Evolutionary conservation across 2,113 vertebrate species (phyloP).

Genomic region (Merops nubicus): DNA sequence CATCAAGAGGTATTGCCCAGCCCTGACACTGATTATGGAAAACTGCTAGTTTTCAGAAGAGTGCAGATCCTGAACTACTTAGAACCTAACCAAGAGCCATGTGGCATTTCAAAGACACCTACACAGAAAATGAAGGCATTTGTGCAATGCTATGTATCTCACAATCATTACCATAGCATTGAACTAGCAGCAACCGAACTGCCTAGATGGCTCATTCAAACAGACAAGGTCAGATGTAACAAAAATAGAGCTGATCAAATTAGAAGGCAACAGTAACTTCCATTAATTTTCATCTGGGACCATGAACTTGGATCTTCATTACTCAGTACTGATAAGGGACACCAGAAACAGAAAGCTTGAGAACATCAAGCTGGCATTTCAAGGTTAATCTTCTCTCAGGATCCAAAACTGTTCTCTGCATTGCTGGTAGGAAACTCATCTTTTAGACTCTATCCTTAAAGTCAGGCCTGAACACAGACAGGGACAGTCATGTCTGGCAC

Average conservation of each 20-base stretch:
- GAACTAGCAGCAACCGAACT: neutral
- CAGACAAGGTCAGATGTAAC: neutral
- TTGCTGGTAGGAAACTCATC: neutral
- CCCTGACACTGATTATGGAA: neutral
- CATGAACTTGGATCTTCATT: neutral
- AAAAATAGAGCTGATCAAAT: neutral
- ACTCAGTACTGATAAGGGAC: neutral
- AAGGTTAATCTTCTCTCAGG: neutral
- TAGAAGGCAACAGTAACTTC: neutral
- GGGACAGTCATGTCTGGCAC: neutral
- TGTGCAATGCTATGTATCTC: neutral
- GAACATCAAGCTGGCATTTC: neutral
- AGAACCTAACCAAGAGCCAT: neutral
- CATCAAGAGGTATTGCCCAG: neutral
- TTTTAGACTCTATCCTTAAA: neutral
- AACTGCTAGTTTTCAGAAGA: neutral
- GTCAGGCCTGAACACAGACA: neutral
- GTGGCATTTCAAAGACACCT: neutral
- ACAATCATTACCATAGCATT: accelerated
- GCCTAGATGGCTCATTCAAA: neutral
- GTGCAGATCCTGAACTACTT: neutral
- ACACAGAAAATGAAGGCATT: neutral
- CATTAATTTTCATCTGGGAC: neutral
- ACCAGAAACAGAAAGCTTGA: neutral
- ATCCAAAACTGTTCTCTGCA: neutral